Conservation (phyloP, 92 coral and sea anemone genomes). For the Parazoanthus atlanticus region DNA sequence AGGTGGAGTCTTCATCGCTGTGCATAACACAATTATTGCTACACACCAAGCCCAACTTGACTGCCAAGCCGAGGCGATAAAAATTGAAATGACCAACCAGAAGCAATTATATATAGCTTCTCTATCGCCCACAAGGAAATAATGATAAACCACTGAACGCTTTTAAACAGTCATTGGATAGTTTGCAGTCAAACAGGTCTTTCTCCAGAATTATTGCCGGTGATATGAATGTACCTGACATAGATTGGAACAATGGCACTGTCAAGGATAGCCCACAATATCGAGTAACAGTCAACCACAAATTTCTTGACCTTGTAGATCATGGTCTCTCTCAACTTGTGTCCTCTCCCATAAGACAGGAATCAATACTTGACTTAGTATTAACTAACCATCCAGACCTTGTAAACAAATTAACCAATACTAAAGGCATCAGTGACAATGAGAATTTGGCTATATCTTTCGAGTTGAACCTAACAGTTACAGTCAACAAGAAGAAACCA, state of each 20-base stretch:
- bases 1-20: conserved; percentile 59
- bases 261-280: conserved; percentile 56
- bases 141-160: conserved; percentile 48
- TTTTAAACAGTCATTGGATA: conserved; percentile 42
- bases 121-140: conserved; percentile 61
- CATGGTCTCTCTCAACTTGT: conserved; percentile 68
- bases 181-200: conserved; percentile 56
- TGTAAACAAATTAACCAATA: conserved; percentile 23
- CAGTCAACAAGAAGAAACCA: conserved; percentile 65
- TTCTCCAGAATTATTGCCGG: conserved; percentile 59
- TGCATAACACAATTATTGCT: conserved; percentile 64
- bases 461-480: not conserved
- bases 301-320: conserved; percentile 44
- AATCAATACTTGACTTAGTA: conserved; percentile 53
- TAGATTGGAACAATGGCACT: conserved; percentile 46
- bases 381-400: conserved; percentile 58
- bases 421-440: conserved; percentile 20
- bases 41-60: conserved; percentile 61
- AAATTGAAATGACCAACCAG: conserved; percentile 51
- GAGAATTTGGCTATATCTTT: too few species aligned
- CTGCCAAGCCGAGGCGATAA: conserved; percentile 59
- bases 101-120: conserved; percentile 61
- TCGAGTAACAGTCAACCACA: conserved; percentile 58
- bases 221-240: conserved; percentile 45
- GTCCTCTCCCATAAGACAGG: conserved; percentile 56